phyloP scores from a whole-genome alignment of 2,797 vertebrate genomes.

The Stomatorhinus walkeri region DNA sequence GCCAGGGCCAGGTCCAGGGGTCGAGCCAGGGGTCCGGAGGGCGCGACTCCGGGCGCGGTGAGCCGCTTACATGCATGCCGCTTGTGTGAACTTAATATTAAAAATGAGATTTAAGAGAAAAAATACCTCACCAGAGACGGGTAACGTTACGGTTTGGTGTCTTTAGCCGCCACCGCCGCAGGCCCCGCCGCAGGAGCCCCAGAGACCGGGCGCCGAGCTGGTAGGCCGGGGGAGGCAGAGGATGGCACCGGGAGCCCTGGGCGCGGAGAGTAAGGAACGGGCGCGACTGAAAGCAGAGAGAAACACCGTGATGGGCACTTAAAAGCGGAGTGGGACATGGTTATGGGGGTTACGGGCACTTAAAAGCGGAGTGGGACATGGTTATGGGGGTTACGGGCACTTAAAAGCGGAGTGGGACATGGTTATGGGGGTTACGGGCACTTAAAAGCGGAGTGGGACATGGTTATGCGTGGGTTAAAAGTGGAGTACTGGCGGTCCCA shows the following conservation, averaged over 20 bases:
- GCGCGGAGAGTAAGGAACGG: constrained; percentile 56
- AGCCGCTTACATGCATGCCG: neutral
- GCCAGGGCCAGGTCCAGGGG: constrained; percentile 71
- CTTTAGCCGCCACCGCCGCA: constrained; percentile 39
- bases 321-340: neutral
- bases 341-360: too few relatives aligned
- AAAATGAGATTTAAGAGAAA: neutral
- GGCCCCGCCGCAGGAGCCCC: neutral
- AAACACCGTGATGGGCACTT: neutral
- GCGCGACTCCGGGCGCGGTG: constrained; percentile 48
- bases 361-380: too few relatives aligned
- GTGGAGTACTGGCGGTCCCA: neutral
- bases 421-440: too few relatives aligned
- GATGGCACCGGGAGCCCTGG: constrained; percentile 27
- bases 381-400: too few relatives aligned
- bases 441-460: neutral
- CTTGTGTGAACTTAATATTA: neutral
- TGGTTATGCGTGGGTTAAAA: neutral
- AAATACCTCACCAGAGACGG: neutral
- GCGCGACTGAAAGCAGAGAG: neutral
- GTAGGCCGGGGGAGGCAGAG: constrained; percentile 63
- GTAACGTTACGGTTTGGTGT: neutral
- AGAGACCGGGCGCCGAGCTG: constrained; percentile 39
- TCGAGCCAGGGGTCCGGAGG: constrained; percentile 63
- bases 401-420: too few relatives aligned